These are phyloP conservation scores for Platysteira castanea DNA, from an alignment of 2,113 vertebrate genomes.

Conservation along the genomic window DNA sequence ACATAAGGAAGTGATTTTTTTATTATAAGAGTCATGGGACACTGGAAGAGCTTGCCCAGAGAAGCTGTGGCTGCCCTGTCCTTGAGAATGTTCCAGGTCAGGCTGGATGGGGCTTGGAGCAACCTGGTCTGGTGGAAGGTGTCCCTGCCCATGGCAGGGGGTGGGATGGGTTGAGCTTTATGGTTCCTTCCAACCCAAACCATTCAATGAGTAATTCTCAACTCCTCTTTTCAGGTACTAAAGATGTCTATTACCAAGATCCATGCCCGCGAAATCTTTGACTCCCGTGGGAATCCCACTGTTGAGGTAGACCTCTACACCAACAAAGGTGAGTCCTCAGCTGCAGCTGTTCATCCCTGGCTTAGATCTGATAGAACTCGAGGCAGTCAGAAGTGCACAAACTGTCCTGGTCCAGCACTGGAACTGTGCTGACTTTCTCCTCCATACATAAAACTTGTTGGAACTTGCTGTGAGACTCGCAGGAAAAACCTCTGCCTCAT, in stretches of 20 bases:
- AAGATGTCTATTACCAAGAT: conserved; percentile 92
- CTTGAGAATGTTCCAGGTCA: background rate
- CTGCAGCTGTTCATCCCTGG: background rate
- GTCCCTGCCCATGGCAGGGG: background rate
- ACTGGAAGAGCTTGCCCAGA: background rate
- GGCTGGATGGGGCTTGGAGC: background rate
- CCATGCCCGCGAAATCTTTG: conserved; percentile 90
- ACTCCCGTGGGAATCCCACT: conserved; percentile 98
- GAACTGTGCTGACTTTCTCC: background rate
- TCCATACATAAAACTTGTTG: background rate
- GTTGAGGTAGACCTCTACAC: conserved; percentile 94
- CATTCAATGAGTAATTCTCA: background rate
- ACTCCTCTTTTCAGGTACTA: conserved; percentile 60
- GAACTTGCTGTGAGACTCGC: background rate
- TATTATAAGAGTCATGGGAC: background rate
- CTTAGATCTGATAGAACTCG: background rate
- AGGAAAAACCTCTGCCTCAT: background rate
- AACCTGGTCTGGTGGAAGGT: background rate
- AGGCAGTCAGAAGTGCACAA: background rate
- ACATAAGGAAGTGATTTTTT: background rate
- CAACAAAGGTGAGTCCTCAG: conserved; percentile 80
- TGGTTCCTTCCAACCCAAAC: background rate
- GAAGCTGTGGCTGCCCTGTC: background rate
- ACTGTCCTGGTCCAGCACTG: background rate
- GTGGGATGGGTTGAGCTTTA: background rate